Evolutionary conservation across 2,113 vertebrate species (phyloP).

Genomic region (Oreochromis niloticus): DNA sequence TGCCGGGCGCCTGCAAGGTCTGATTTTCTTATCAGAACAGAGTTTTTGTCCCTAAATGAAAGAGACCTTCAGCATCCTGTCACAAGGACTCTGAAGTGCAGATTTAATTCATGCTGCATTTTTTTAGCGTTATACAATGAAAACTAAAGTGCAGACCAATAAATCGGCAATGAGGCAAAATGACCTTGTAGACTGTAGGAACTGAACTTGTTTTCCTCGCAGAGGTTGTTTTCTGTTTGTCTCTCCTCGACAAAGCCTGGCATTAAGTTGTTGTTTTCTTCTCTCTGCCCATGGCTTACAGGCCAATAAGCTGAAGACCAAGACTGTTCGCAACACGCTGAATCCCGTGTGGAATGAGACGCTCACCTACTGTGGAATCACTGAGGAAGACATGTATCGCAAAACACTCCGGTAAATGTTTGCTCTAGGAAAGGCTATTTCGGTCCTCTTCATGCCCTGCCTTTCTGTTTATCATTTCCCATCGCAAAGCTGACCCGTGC

Average conservation of each 20-base stretch:
- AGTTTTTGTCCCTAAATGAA: background rate
- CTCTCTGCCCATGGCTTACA: conserved; percentile 25
- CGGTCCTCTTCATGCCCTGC: background rate
- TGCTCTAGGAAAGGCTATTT: background rate
- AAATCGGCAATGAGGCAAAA: background rate
- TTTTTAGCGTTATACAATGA: background rate
- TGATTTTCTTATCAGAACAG: background rate
- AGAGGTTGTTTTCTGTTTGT: background rate
- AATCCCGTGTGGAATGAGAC: conserved; percentile 87
- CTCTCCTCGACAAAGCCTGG: background rate
- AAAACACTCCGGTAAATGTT: conserved; percentile 81
- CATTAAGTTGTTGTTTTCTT: background rate
- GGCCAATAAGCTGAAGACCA: conserved; percentile 90
- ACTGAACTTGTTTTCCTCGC: background rate
- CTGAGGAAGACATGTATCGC: conserved; percentile 82
- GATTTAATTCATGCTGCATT: background rate
- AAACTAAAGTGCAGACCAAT: background rate
- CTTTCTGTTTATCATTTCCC: background rate
- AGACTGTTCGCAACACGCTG: conserved; percentile 82
- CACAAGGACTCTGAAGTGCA: background rate
- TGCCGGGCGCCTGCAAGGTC: conserved; percentile 87
- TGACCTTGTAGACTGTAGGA: background rate
- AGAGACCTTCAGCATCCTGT: background rate
- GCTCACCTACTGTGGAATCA: conserved; percentile 83
- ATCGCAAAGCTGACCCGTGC: background rate